phyloP scores from a whole-genome alignment of 2,888 invertebrate genomes.

The Nomada fucata region DNA sequence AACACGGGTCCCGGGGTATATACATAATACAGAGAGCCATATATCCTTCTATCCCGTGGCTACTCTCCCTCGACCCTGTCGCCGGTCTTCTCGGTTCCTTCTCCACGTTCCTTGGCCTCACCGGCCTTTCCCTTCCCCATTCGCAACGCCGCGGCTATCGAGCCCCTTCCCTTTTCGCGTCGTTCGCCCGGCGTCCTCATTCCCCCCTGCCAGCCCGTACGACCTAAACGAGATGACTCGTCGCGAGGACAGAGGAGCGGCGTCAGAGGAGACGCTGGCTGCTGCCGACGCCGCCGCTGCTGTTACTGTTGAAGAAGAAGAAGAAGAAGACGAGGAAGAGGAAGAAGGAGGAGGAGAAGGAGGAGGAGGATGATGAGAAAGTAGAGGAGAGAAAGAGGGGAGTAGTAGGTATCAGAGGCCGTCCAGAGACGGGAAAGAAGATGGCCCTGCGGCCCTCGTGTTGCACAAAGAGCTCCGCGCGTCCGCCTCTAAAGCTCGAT shows the following conservation, averaged over 20 bases:
- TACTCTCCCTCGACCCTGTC: slow-evolving; percentile 73
- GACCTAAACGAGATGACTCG: slow-evolving; percentile 74
- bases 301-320: slow-evolving; percentile 33
- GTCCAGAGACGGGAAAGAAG: slow-evolving; percentile 71
- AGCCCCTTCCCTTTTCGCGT: slow-evolving; percentile 15
- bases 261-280: slow-evolving; percentile 40
- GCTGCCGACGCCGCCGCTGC: slow-evolving; percentile 6
- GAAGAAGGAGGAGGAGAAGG: too few relatives aligned
- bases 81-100: slow-evolving; percentile 60
- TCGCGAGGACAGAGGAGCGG: slow-evolving; percentile 64
- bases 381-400: slow-evolving; percentile 20
- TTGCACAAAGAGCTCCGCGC: slow-evolving; percentile 74
- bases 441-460: slow-evolving; percentile 71
- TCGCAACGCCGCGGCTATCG: slow-evolving; percentile 37
- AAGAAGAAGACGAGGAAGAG: slow-evolving; percentile 23
- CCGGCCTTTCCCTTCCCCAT: slow-evolving; percentile 50
- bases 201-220: slow-evolving; percentile 54
- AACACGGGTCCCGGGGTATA: slow-evolving; percentile 66
- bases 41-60: slow-evolving; percentile 72
- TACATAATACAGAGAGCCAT: slow-evolving; percentile 69
- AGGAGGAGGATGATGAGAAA: slow-evolving; percentile 32
- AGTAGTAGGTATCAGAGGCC: slow-evolving; percentile 63
- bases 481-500: slow-evolving; percentile 69
- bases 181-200: slow-evolving; percentile 35
- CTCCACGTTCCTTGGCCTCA: slow-evolving; percentile 57